Percentiles rank a stretch among this genome's conserved stretches.
Conservation (phyloP, 2,888 invertebrate genomes). For the Dione juno region DNA sequence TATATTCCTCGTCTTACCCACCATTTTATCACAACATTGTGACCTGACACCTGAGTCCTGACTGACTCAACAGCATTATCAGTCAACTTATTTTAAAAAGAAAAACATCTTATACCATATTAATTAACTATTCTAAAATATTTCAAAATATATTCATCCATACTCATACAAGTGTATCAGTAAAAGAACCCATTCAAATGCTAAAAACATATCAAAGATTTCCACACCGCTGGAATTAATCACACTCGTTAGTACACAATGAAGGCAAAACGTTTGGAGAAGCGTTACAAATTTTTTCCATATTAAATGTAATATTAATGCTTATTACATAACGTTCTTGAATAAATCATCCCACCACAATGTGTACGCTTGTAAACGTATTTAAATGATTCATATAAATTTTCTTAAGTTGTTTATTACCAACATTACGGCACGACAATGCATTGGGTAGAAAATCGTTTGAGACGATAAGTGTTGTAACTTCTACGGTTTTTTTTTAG, state of each 20-base stretch:
- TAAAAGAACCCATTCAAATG: too few species aligned
- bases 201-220: too few species aligned
- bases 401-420: constrained; percentile 63
- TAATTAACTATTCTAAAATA: too few species aligned
- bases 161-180: too few species aligned
- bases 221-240: constrained; percentile 26
- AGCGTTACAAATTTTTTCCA: constrained; percentile 23
- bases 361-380: constrained; percentile 38
- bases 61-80: too few species aligned
- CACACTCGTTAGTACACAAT: constrained; percentile 32
- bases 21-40: too few species aligned
- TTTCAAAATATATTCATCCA: too few species aligned
- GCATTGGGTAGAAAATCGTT: constrained; percentile 43
- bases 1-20: too few species aligned
- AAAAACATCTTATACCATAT: too few species aligned
- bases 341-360: constrained; percentile 34
- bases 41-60: too few species aligned
- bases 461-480: neutral
- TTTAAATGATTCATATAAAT: constrained; percentile 59
- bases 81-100: too few species aligned
- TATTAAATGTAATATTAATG: constrained; percentile 36
- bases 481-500: neutral
- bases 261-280: constrained; percentile 28
- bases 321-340: constrained; percentile 27
- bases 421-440: constrained; percentile 54